Evolutionary conservation across 2,888 invertebrate genomes (phyloP), one percentile per base, ranked within the genome.

Genomic region (Thumatha senex): DNA sequence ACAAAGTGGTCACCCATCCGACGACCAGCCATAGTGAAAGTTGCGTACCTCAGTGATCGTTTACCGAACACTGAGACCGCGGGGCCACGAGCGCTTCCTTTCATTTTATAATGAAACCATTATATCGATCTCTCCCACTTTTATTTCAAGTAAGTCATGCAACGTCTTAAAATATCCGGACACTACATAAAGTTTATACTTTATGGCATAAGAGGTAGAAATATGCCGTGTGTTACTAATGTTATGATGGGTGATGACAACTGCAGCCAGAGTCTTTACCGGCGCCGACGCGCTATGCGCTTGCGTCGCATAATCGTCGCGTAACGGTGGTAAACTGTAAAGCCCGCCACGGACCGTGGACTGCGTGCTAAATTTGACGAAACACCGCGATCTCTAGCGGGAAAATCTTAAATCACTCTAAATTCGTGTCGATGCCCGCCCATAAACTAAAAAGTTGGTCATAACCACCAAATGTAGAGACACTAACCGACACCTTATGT

Each of bases 251-350:
- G 74, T 57, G 51, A 70, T 61, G 56, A 61, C 56, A 55, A 61
- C 51, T 68, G 59, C 56, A 68, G 18, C 29, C 59, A 68, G 24
- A 29, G 24, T 55, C 60, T 65, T 61, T 63, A 64, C 47, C 48
- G 58, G 67, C 68, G 72, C 72, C 72, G 73, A 67, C 60, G 68
- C 65, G 68, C 74, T 72, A 64, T 78, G 83, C 85, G 84, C 85
- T 76, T 80, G 86, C 86, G 81, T 83, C 68, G 71, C 77, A 80
- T 90, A 89, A 89, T 89, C 85, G 85, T 71, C 81, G 81, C 84
- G 86, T 91, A 89, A 89, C 91, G 89, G 90, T 88, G 83, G 89
- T 82, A 71, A 89, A 89, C 90, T 88, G 90, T 90, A 90, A 87
- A 89, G 84, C 82, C 68, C 83, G 86, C 86, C 81, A 87, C 87